Percentiles rank a stretch among this genome's conserved stretches.
Conservation (phyloP, 2,797 vertebrate species). For the Eleutherodactylus coqui region DNA sequence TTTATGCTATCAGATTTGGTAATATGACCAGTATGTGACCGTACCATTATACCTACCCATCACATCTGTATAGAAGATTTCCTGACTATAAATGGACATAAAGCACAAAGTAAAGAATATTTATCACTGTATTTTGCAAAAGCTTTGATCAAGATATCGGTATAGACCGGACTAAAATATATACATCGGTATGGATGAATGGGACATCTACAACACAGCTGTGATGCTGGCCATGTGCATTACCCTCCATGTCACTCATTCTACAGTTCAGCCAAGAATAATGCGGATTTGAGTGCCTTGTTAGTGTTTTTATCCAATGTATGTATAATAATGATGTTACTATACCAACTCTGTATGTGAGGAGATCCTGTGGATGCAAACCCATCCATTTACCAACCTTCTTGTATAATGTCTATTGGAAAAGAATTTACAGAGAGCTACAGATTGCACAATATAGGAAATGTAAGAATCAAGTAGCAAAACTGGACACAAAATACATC, state of each 20-base stretch:
- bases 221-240: not conserved
- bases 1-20: not conserved
- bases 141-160: not conserved
- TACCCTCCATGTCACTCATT: not conserved
- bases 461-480: too few relatives aligned
- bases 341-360: not conserved
- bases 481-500: not conserved
- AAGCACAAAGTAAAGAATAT: not conserved
- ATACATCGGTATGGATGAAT: not conserved
- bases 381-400: not conserved
- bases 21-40: not conserved
- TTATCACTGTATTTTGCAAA: conserved; percentile 1
- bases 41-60: not conserved
- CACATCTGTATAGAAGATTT: not conserved
- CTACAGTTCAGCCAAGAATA: not conserved
- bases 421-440: not conserved
- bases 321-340: not conserved
- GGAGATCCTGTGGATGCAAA: not conserved
- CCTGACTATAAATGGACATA: not conserved
- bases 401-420: not conserved
- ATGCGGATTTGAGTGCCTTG: not conserved
- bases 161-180: not conserved
- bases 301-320: not conserved
- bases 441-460: not conserved
- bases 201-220: not conserved